Conservation (phyloP, 2,888 invertebrate species). For the Crepidodera aurea region DNA sequence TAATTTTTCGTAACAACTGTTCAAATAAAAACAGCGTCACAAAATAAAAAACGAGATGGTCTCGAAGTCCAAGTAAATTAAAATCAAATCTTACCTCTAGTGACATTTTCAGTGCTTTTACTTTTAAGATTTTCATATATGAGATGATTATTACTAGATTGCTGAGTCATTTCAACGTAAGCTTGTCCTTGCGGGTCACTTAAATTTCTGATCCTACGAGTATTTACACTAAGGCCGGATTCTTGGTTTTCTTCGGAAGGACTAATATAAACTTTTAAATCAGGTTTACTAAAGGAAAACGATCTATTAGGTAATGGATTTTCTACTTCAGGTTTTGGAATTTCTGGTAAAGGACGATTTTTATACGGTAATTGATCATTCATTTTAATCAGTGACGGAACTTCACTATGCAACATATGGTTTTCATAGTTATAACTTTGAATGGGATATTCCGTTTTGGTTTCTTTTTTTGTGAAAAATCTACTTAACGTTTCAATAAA, state of each 20-base stretch:
- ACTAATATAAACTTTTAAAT: background rate
- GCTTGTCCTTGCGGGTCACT: no score
- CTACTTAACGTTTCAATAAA: background rate
- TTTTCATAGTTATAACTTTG: constrained; percentile 1
- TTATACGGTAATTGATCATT: background rate
- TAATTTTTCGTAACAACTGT: no score
- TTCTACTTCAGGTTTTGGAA: constrained; percentile 12
- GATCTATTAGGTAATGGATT: background rate
- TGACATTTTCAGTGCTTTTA: background rate
- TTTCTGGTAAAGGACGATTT: constrained; percentile 13
- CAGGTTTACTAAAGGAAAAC: no score
- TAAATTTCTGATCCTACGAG: no score
- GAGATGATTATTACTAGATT: no score
- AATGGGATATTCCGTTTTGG: background rate
- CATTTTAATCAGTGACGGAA: background rate
- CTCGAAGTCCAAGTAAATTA: no score
- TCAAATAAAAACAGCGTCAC: no score
- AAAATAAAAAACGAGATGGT: no score
- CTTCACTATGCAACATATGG: background rate
- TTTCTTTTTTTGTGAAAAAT: constrained; percentile 1
- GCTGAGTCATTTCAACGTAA: no score
- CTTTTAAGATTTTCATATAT: background rate
- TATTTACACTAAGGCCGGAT: background rate
- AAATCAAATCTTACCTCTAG: background rate
- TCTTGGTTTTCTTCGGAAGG: background rate